A percentile compares a stretch with the other conserved stretches of the same genome.
phyloP scores from a whole-genome alignment of 2,888 invertebrate species.

The Neuroscelio doddi region DNA sequence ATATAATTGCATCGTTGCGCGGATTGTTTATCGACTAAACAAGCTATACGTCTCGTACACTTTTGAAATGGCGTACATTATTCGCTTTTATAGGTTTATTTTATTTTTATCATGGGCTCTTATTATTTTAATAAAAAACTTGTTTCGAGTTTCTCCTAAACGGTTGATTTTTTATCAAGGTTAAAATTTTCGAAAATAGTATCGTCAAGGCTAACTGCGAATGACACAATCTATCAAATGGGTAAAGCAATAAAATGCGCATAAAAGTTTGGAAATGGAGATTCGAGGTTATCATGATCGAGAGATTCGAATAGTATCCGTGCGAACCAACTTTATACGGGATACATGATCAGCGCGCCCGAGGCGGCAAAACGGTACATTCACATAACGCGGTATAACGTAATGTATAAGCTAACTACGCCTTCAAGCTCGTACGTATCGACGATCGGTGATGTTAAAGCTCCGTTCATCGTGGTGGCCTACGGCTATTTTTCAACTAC shows the following conservation, averaged over 20 bases:
- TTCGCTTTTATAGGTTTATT: too few species aligned
- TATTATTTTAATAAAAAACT: too few species aligned
- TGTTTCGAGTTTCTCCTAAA: too few species aligned
- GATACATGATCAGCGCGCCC: conserved; percentile 52
- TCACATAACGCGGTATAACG: conserved; percentile 55
- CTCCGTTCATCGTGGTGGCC: conserved; percentile 31
- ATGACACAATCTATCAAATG: not conserved
- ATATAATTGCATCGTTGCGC: too few species aligned
- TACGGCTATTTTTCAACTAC: conserved; percentile 9
- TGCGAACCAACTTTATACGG: conserved; percentile 34
- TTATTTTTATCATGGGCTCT: too few species aligned
- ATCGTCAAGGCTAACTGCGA: too few species aligned
- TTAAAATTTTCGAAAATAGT: too few species aligned
- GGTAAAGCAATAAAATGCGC: conserved; percentile 1
- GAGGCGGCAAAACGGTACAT: conserved; percentile 67
- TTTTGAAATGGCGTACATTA: too few species aligned
- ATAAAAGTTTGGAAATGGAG: conserved; percentile 25
- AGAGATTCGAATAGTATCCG: conserved; percentile 28
- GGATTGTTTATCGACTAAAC: too few species aligned
- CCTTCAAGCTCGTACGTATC: conserved; percentile 29
- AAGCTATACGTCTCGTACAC: too few species aligned
- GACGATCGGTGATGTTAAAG: conserved; percentile 38
- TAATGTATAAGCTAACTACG: conserved; percentile 44
- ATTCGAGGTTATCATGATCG: conserved; percentile 28
- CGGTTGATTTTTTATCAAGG: too few species aligned